These are phyloP conservation scores for Malurus alboscapulatus DNA, from an alignment of 2,113 vertebrate genomes.

Conservation along the genomic window DNA sequence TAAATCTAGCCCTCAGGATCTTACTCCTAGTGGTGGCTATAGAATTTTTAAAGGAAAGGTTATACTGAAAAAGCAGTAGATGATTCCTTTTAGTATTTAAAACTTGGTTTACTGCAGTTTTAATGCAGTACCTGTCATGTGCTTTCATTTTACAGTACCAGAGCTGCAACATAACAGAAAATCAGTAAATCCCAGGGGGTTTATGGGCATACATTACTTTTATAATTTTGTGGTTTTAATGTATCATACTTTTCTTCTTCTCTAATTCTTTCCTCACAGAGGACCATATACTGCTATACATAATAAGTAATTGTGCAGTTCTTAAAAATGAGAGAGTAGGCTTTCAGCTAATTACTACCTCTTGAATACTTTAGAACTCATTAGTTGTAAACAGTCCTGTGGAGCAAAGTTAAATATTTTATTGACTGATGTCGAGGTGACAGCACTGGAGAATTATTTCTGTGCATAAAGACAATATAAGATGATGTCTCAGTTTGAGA, in stretches of 20 bases:
- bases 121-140: not conserved
- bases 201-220: not conserved
- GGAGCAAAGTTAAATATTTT: not conserved
- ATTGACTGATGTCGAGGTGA: not conserved
- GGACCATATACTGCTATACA: not conserved
- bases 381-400: not conserved
- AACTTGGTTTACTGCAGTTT: not conserved
- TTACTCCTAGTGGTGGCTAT: rapidly evolving
- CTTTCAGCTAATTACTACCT: not conserved
- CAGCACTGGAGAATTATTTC: not conserved
- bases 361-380: not conserved
- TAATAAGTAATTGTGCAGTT: not conserved
- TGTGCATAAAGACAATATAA: not conserved
- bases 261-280: not conserved
- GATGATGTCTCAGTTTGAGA: not conserved
- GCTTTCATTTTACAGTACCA: conserved; percentile 1
- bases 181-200: not conserved
- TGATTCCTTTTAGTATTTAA: not conserved
- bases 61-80: not conserved
- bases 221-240: not conserved
- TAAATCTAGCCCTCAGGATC: not conserved
- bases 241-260: not conserved
- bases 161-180: not conserved
- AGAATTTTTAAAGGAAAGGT: not conserved
- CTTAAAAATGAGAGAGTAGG: not conserved